Conservation (phyloP, 2,797 vertebrate genomes). For the Schizothorax lantsangensis region DNA sequence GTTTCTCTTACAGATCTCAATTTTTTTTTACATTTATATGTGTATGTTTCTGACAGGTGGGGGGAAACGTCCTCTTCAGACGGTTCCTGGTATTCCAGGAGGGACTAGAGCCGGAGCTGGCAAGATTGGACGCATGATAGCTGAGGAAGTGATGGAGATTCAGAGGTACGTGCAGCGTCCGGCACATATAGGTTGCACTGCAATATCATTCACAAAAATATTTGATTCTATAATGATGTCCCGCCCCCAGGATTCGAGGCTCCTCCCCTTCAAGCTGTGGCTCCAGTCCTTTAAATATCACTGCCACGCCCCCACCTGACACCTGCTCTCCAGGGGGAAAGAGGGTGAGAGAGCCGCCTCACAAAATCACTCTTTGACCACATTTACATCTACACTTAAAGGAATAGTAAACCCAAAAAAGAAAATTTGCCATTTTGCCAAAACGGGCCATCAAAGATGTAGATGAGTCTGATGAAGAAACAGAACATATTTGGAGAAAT, state of each 20-base stretch:
- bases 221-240: background rate
- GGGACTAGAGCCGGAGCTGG: slow-evolving; percentile 96
- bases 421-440: background rate
- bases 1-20: background rate
- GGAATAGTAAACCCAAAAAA: background rate
- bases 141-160: slow-evolving; percentile 99
- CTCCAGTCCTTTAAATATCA: slow-evolving; percentile 96
- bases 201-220: background rate
- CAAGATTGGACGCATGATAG: slow-evolving; percentile 99
- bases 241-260: slow-evolving; percentile 87
- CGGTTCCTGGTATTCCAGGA: slow-evolving; percentile 95
- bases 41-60: slow-evolving; percentile 77
- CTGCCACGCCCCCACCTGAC: slow-evolving; percentile 94
- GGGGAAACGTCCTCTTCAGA: slow-evolving; percentile 88
- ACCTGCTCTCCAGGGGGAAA: slow-evolving; percentile 93
- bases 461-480: no score
- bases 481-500: no score
- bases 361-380: background rate
- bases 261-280: slow-evolving; percentile 97
- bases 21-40: background rate
- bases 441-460: no score
- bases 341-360: slow-evolving; percentile 80
- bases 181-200: background rate
- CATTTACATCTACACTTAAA: background rate
- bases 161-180: slow-evolving; percentile 85